These are phyloP conservation scores for Dufourea novaeangliae DNA, from an alignment of 1,140 invertebrate genomes.

Conservation along the genomic window DNA sequence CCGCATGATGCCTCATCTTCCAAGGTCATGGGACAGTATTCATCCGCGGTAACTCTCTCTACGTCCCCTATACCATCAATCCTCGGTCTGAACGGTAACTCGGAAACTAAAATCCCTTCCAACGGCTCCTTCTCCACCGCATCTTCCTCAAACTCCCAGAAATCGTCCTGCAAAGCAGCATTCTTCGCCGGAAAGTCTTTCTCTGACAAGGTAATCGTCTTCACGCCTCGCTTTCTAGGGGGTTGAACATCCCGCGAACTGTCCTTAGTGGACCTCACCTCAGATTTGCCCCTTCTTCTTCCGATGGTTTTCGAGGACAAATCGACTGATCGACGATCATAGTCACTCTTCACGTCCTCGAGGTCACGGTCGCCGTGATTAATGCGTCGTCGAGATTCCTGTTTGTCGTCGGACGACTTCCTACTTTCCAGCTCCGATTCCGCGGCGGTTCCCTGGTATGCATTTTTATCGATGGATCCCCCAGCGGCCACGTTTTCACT, in stretches of 20 bases:
- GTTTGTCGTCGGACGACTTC: conserved; percentile 5
- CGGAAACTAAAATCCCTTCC: conserved; percentile 68
- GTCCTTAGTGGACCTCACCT: conserved; percentile 1
- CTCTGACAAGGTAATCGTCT: conserved; percentile 63
- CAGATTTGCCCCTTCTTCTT: conserved; percentile 19
- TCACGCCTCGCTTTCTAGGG: conserved; percentile 55
- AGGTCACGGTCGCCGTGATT: conserved; percentile 18
- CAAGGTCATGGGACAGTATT: conserved; percentile 77
- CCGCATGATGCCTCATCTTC: conserved; percentile 73
- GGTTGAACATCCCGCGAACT: conserved; percentile 18
- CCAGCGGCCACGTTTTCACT: conserved; percentile 54
- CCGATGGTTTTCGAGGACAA: conserved; percentile 2
- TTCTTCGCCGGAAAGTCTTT: conserved; percentile 55
- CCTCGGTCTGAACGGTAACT: conserved; percentile 75
- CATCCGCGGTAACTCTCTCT: conserved; percentile 73
- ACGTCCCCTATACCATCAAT: conserved; percentile 72
- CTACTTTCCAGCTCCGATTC: conserved; percentile 46
- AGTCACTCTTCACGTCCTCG: conserved; percentile 1
- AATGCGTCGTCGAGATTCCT: conserved; percentile 23
- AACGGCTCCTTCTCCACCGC: conserved; percentile 33
- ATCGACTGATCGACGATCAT: conserved; percentile 7
- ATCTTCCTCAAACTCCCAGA: conserved; percentile 74
- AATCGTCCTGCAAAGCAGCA: conserved; percentile 59
- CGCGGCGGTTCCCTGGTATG: conserved; percentile 47
- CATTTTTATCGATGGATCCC: conserved; percentile 59